A percentile compares a stretch with the other conserved stretches of the same genome.
phyloP scores from a whole-genome alignment of 2,888 invertebrate species.

The Fragum whitleyi region DNA sequence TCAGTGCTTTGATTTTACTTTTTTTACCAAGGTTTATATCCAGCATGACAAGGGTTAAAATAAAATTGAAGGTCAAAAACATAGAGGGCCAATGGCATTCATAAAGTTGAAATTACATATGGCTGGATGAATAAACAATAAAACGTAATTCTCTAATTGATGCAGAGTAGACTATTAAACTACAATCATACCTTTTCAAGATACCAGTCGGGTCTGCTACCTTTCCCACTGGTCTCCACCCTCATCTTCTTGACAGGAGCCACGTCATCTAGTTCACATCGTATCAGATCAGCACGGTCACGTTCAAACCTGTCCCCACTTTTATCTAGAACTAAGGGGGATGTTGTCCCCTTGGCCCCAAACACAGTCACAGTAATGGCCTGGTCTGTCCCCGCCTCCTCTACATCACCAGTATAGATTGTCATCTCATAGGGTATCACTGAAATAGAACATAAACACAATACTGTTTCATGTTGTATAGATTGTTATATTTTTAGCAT shows the following conservation, averaged over 20 bases:
- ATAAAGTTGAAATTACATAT: too few relatives aligned
- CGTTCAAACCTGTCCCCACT: conserved; percentile 83
- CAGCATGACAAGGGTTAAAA: too few relatives aligned
- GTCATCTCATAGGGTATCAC: conserved; percentile 84
- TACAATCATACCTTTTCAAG: conserved; percentile 79
- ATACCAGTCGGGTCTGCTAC: conserved; percentile 82
- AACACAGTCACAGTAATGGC: conserved; percentile 82
- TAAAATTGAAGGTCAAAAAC: too few relatives aligned
- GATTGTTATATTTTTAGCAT: too few relatives aligned
- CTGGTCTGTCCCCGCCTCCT: conserved; percentile 83
- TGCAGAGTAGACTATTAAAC: too few relatives aligned
- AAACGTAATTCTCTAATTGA: too few relatives aligned
- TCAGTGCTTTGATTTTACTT: too few relatives aligned
- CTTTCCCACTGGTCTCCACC: conserved; percentile 80
- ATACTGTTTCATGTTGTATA: too few relatives aligned
- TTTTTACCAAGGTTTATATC: too few relatives aligned
- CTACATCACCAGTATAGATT: conserved; percentile 82
- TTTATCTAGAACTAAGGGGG: conserved; percentile 81
- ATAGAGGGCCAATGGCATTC: too few relatives aligned
- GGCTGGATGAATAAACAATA: too few relatives aligned
- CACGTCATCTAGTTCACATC: conserved; percentile 84
- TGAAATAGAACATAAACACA: too few relatives aligned
- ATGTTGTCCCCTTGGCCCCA: conserved; percentile 80
- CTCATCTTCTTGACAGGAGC: conserved; percentile 83
- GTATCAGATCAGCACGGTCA: conserved; percentile 80